phyloP scores from a whole-genome alignment of 1,140 invertebrate species.

The Rhopalosiphum padi region DNA sequence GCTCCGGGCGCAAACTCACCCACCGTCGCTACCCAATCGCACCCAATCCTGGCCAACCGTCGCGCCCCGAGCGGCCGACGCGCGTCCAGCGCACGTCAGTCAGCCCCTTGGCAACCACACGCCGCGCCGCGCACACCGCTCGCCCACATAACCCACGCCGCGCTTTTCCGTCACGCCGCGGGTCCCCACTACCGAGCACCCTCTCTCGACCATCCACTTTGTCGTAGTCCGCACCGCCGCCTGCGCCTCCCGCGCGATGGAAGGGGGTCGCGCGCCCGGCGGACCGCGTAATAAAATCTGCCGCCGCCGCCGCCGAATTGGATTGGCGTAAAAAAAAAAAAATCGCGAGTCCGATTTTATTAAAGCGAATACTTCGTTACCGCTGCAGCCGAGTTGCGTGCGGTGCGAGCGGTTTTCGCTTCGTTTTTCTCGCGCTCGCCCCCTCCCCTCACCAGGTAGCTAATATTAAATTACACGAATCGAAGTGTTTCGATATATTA shows the following conservation, averaged over 20 bases:
- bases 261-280: not conserved
- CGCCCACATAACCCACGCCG: not conserved
- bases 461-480: not conserved
- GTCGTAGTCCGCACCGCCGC: not conserved
- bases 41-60: not conserved
- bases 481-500: not conserved
- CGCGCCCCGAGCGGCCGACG: not conserved
- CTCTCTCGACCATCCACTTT: too few species aligned
- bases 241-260: not conserved
- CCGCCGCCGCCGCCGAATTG: not conserved
- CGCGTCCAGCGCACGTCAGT: conserved; percentile 4
- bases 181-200: too few species aligned
- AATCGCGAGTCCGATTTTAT: conserved; percentile 31
- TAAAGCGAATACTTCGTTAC: conserved; percentile 38
- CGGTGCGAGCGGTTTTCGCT: not conserved
- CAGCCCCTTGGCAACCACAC: conserved; percentile 43
- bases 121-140: not conserved
- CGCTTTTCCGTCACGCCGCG: not conserved
- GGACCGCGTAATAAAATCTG: conserved; percentile 51
- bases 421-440: not conserved
- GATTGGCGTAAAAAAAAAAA: conserved; percentile 14
- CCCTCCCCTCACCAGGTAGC: too few species aligned
- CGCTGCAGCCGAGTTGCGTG: not conserved
- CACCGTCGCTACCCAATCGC: not conserved
- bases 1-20: conserved; percentile 50